Evolutionary conservation across 2,797 vertebrate genomes (phyloP).

Genomic region (Tinamus major): DNA sequence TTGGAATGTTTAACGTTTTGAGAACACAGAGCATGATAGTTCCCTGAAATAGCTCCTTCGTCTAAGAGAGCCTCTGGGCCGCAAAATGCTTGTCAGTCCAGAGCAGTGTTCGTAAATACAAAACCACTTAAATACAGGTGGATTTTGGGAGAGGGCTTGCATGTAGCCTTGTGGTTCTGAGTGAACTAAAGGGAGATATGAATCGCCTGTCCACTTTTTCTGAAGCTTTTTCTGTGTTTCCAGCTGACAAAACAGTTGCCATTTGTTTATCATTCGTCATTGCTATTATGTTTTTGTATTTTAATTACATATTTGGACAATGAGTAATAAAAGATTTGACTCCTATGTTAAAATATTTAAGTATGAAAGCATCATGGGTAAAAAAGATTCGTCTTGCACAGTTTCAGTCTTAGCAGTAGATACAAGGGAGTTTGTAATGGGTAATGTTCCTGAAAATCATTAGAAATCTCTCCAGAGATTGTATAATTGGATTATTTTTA

Average conservation of each 20-base stretch:
- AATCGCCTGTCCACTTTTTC: neutral
- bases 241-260: neutral
- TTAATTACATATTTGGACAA: neutral
- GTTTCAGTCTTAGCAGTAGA: neutral
- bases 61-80: neutral
- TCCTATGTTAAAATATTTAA: neutral
- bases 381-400: neutral
- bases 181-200: neutral
- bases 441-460: neutral
- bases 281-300: neutral
- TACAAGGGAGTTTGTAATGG: neutral
- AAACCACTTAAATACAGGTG: neutral
- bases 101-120: neutral
- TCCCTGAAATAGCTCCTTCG: neutral
- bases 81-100: neutral
- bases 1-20: neutral
- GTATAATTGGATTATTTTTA: neutral
- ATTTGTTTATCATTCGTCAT: neutral
- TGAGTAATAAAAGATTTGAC: neutral
- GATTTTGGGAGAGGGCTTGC: neutral
- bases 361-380: neutral
- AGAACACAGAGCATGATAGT: neutral
- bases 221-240: neutral
- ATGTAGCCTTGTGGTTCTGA: neutral
- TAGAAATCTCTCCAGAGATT: conserved; percentile 10